phyloP scores from a whole-genome alignment of 2,888 invertebrate genomes.

The Alcis repandata region DNA sequence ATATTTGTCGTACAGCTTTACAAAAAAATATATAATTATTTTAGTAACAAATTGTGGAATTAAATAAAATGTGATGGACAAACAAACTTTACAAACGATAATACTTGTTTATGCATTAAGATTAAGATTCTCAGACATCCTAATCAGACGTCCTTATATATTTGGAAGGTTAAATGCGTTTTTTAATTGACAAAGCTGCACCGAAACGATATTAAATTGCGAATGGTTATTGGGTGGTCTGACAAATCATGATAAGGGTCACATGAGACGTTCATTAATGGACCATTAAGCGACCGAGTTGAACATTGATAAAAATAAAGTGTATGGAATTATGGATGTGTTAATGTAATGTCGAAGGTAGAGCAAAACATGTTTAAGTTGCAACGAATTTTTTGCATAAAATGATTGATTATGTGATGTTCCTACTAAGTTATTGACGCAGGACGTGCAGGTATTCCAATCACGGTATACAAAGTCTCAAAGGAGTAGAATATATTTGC shows the following conservation, averaged over 20 bases:
- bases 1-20: no score
- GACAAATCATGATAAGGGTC: slow-evolving; percentile 31
- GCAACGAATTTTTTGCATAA: not conserved
- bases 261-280: slow-evolving; percentile 21
- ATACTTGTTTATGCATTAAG: slow-evolving; percentile 6
- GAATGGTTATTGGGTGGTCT: slow-evolving; percentile 33
- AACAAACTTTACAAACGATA: not conserved
- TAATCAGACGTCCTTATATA: slow-evolving; percentile 32
- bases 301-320: slow-evolving; percentile 2
- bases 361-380: not conserved
- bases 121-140: slow-evolving; percentile 43
- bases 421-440: no score
- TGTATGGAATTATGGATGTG: not conserved
- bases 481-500: no score
- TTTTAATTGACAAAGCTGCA: slow-evolving; percentile 33
- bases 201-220: slow-evolving; percentile 34
- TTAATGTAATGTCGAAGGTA: not conserved
- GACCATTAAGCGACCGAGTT: slow-evolving; percentile 9
- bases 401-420: slow-evolving; percentile 9
- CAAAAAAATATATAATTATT: no score
- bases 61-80: not conserved
- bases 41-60: no score
- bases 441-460: no score
- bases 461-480: no score
- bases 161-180: slow-evolving; percentile 31